Evolutionary conservation across 2,797 vertebrate species (phyloP), one percentile per base, ranked within the genome.

Genomic region (Taenioides sp.): DNA sequence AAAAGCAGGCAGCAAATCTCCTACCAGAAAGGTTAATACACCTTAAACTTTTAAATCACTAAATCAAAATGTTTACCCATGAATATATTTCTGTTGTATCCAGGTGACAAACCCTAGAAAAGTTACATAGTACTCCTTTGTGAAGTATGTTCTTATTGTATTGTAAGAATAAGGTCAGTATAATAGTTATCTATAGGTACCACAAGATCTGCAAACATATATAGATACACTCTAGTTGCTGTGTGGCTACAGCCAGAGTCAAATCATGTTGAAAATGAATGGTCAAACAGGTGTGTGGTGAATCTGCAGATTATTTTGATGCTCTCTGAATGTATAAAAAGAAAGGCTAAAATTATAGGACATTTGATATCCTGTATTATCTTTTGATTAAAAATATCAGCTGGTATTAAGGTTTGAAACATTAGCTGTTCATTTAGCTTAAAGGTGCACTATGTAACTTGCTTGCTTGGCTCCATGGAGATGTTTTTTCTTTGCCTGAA

Each of bases 221-320:
- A 2, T 47, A 47, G 43, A 16, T 47, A 1, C 50, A 52, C 17
- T 20, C 4, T 18, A 55, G 54, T n/a, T 9, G 54, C 54, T 12
- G 0, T 57, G 54, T 4, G 9, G 22, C 54, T 23, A 6, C 4
- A 28, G 12, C 11, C 16, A 28, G 17, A n/a, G 75, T 73, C 78
- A 71, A 79, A 59, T 77, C 71, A 27, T 1, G 68, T 47, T 58
- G 79, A 67, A 78, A 50, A 67, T 76, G 67, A 82, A 67, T n/a
- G 78, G 40, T 50, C 74, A 54, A 80, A 80, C 87, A 83, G 84
- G 78, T 88, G 85, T 65, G 34, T 2, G n/a, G 37, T 47, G 20
- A 43, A 73, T 54, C 31, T 57, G 58, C 63, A 7, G 40, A 59
- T 74, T 22, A 47, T 28, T 20, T 61, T 11, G 9, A 62, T 65